Base-by-base conservation (phyloP, 2,888 invertebrate species). In the Tuberolachnus salignus region DNA sequence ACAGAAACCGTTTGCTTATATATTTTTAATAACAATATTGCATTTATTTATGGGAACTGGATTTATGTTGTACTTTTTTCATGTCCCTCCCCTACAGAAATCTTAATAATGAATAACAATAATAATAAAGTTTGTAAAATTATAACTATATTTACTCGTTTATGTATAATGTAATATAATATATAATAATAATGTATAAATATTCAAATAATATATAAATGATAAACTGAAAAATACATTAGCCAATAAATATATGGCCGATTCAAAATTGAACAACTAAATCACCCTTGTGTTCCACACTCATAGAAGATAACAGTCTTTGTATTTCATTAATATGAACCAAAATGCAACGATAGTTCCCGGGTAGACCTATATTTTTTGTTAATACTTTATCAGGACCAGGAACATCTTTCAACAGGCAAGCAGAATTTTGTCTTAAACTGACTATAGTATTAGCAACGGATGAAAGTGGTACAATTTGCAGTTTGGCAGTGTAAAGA, bases 21-120 rank as follows among this genome's bases (percentile, higher is more conserved):
- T 91, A 80, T 87, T 88, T 66, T 89, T 90, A 42, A 92, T 97
- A 67, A 85, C 94, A 69, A 87, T 89, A 21, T 90, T 93, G 82
- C 97, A 97, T 85, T 89, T 94, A 70, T 85, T 94, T 21, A 85
- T 97, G 44, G 95, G 95, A 1, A 89, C 92, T 44, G 94, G 95
- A 14, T 96, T 97, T 84, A 93, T 94, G 92, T 84, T 92, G 81
- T 92, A 90, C 84, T 94, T 94, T 85, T 94, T 93, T 83, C 83
- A 83, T 61, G 82, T 81, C 9, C 81, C 82, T 34, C 81, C 82
- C 19, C 80, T 81, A 44, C 75, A 64, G 3, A 80, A 69, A 34
- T 55, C 66, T 67, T 71, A 81, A 64, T 3, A 46, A 72, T 9
- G n/a, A n/a, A n/a, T n/a, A n/a, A n/a, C n/a, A n/a, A n/a, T n/a